Conservation (phyloP, 2,888 invertebrate species). For the Colletes collaris region DNA sequence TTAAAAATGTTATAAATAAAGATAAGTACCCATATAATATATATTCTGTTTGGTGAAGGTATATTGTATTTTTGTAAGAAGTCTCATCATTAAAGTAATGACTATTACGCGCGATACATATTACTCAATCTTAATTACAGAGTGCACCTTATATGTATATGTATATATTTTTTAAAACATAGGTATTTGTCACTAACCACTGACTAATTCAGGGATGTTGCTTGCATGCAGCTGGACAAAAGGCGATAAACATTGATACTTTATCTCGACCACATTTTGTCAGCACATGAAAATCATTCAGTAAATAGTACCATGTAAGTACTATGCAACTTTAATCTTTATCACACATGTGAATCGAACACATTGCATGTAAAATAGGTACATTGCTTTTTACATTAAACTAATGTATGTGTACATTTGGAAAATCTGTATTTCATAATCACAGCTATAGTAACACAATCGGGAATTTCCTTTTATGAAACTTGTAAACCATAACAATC, state of each 20-base stretch:
- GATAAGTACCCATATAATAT: constrained; percentile 52
- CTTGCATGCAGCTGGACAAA: constrained; percentile 82
- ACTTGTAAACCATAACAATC: constrained; percentile 1
- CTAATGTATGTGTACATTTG: constrained; percentile 1
- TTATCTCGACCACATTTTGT: constrained; percentile 74
- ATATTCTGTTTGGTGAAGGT: constrained; percentile 49
- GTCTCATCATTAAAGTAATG: constrained; percentile 34
- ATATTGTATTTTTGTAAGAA: constrained; percentile 46
- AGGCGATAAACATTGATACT: constrained; percentile 75
- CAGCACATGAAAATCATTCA: constrained; percentile 69
- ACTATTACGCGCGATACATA: constrained; percentile 4
- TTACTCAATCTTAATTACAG: constrained; percentile 12
- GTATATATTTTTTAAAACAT: constrained; percentile 44
- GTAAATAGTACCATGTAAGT: constrained; percentile 58
- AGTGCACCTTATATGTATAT: constrained; percentile 24
- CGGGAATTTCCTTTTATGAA: background rate
- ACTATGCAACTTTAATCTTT: constrained; percentile 32
- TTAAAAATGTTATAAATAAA: constrained; percentile 67
- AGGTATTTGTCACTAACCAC: constrained; percentile 61
- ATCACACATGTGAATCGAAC: constrained; percentile 6
- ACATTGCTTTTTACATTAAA: constrained; percentile 12
- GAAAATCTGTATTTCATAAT: background rate
- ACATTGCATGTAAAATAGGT: constrained; percentile 4
- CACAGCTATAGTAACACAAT: background rate
- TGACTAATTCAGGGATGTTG: constrained; percentile 71